Conservation (phyloP, 2,888 invertebrate genomes). For the Tricholauxania praeusta region DNA sequence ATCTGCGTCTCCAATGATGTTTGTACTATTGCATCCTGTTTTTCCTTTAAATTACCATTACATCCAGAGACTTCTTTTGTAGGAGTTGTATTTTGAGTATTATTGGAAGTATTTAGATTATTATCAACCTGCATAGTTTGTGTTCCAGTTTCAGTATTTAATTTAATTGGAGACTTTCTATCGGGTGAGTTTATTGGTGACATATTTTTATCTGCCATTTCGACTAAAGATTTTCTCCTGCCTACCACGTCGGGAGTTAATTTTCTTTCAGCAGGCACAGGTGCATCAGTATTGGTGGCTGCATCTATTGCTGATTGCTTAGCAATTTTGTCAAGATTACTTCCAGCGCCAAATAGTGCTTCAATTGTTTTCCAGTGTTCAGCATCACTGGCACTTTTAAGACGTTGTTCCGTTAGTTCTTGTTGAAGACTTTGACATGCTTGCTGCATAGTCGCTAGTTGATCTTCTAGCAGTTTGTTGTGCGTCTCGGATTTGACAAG, state of each 20-base stretch:
- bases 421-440: slow-evolving; percentile 55
- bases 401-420: slow-evolving; percentile 57
- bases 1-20: slow-evolving; percentile 18
- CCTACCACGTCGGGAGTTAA: slow-evolving; percentile 13
- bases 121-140: slow-evolving; percentile 37
- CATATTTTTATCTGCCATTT: slow-evolving; percentile 57
- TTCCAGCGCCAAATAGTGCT: slow-evolving; percentile 52
- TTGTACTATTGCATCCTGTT: slow-evolving; percentile 45
- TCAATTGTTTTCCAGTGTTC: slow-evolving; percentile 66
- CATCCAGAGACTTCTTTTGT: slow-evolving; percentile 18
- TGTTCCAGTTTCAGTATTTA: slow-evolving; percentile 27
- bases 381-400: slow-evolving; percentile 57
- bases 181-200: slow-evolving; percentile 61
- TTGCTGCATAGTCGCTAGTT: slow-evolving; percentile 53
- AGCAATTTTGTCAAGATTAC: slow-evolving; percentile 5
- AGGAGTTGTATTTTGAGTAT: background rate
- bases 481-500: slow-evolving; percentile 64
- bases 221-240: slow-evolving; percentile 38
- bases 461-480: slow-evolving; percentile 59
- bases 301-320: slow-evolving; percentile 43
- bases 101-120: background rate
- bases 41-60: slow-evolving; percentile 11
- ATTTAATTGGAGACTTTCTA: slow-evolving; percentile 6
- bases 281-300: slow-evolving; percentile 58
- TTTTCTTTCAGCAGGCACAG: slow-evolving; percentile 54